These are phyloP conservation scores for Alosa sapidissima DNA, from an alignment of 2,797 vertebrate species.

Conservation along the genomic window DNA sequence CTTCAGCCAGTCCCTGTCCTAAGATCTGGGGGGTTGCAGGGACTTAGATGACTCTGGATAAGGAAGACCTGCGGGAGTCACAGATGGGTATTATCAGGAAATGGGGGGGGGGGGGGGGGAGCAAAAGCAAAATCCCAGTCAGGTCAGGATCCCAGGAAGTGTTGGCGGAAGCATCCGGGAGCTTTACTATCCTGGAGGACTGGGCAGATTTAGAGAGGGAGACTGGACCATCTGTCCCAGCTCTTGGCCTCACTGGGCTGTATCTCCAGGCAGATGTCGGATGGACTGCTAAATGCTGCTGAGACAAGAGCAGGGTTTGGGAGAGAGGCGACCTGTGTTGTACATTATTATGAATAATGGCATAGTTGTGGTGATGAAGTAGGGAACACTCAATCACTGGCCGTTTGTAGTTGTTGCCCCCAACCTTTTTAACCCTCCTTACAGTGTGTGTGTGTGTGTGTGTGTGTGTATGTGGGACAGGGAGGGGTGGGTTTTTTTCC, in stretches of 20 bases:
- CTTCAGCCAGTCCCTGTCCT: not conserved
- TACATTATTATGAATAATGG: not conserved
- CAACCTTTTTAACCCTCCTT: too few relatives aligned
- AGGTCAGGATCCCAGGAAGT: not conserved
- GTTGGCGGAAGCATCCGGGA: not conserved
- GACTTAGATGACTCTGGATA: slow-evolving; percentile 11
- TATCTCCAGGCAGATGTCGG: not conserved
- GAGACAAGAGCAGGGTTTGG: not conserved
- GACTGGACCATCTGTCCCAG: not conserved
- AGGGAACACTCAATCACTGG: too few relatives aligned
- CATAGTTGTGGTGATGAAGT: not conserved
- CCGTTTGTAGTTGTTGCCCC: too few relatives aligned
- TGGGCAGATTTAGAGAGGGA: not conserved
- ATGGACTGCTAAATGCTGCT: not conserved
- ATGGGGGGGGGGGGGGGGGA: not conserved
- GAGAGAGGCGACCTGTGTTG: not conserved
- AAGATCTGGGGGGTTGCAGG: not conserved
- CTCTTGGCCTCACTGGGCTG: not conserved
- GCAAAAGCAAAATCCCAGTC: not conserved
- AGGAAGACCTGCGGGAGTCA: slow-evolving; percentile 24
- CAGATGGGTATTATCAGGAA: slow-evolving; percentile 24
- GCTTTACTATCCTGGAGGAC: slow-evolving; percentile 14
- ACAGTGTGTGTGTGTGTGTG: too few relatives aligned
- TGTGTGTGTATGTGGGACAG: too few relatives aligned
- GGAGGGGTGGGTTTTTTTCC: not conserved